Conservation (phyloP, 2,888 invertebrate species). For the Agrilus mali region DNA sequence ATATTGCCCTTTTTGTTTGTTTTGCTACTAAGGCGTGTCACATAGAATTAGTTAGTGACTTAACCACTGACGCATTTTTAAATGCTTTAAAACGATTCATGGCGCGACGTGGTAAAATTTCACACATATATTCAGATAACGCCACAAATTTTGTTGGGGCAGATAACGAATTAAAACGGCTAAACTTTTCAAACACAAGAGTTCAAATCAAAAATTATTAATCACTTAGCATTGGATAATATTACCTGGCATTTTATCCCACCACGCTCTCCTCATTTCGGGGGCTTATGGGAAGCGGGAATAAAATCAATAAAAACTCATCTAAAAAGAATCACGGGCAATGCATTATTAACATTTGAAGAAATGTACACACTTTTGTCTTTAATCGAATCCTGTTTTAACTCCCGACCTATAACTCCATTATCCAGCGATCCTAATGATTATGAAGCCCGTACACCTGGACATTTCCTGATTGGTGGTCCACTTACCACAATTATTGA, state of each 20-base stretch:
- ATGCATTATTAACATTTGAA: slow-evolving; percentile 14
- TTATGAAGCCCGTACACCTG: slow-evolving; percentile 7
- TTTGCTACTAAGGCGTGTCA: slow-evolving; percentile 17
- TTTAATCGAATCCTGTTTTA: slow-evolving; percentile 20
- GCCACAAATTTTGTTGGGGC: slow-evolving; percentile 12
- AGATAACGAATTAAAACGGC: slow-evolving; percentile 6
- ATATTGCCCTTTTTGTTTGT: slow-evolving; percentile 16
- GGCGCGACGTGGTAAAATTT: slow-evolving; percentile 9
- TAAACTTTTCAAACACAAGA: too few species aligned
- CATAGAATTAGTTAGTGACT: slow-evolving; percentile 11
- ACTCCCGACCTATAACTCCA: slow-evolving; percentile 17
- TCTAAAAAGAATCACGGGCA: slow-evolving; percentile 12
- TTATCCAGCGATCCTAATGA: slow-evolving; percentile 14
- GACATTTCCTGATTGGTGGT: slow-evolving; percentile 15
- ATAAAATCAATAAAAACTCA: slow-evolving; percentile 19
- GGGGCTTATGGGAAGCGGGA: slow-evolving; percentile 21
- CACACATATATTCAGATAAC: slow-evolving; percentile 10
- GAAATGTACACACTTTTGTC: slow-evolving; percentile 17
- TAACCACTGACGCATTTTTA: slow-evolving; percentile 12
- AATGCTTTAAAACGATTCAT: slow-evolving; percentile 10
- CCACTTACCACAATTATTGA: slow-evolving; percentile 11
- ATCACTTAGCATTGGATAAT: too few species aligned
- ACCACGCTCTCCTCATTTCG: slow-evolving; percentile 11
- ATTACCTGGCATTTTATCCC: too few species aligned
- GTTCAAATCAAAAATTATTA: too few species aligned